Percentiles rank a stretch among this genome's conserved stretches.
Evolutionary conservation across 2,113 vertebrate species (phyloP).

Genomic region (Urocitellus parryii): DNA sequence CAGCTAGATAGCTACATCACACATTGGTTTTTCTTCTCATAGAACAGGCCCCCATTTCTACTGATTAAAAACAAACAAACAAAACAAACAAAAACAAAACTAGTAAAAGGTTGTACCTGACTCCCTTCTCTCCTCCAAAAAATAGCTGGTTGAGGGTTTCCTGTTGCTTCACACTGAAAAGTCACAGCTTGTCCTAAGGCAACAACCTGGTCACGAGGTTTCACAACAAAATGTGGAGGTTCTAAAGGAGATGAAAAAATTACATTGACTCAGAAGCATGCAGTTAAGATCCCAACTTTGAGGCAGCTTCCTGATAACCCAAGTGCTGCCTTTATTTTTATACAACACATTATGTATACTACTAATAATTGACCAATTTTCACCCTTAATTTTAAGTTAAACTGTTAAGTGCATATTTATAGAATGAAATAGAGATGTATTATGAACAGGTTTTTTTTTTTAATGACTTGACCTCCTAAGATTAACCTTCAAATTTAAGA

Average conservation of each 20-base stretch:
- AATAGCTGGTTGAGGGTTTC: constrained; percentile 98
- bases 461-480: constrained; percentile 25
- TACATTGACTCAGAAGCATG: constrained; percentile 29
- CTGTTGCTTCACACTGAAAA: constrained; percentile 98
- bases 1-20: background rate
- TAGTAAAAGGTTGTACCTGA: constrained; percentile 90
- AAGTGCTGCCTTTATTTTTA: background rate
- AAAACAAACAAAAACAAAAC: background rate
- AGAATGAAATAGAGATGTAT: background rate
- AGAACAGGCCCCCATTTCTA: background rate
- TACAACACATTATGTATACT: background rate
- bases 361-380: background rate
- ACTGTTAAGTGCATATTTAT: background rate
- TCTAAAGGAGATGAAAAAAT: constrained; percentile 87
- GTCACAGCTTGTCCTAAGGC: constrained; percentile 96
- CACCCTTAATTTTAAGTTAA: constrained; percentile 7
- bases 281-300: background rate
- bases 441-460: background rate
- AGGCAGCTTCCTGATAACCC: background rate
- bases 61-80: background rate
- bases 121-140: constrained; percentile 99
- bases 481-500: constrained; percentile 35
- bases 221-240: constrained; percentile 96
- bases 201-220: constrained; percentile 97
- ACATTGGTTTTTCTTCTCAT: background rate